Percentiles rank a stretch among this genome's conserved stretches.
Evolutionary conservation across 1,140 invertebrate species (phyloP).

Genomic region (Plectus sambesii): DNA sequence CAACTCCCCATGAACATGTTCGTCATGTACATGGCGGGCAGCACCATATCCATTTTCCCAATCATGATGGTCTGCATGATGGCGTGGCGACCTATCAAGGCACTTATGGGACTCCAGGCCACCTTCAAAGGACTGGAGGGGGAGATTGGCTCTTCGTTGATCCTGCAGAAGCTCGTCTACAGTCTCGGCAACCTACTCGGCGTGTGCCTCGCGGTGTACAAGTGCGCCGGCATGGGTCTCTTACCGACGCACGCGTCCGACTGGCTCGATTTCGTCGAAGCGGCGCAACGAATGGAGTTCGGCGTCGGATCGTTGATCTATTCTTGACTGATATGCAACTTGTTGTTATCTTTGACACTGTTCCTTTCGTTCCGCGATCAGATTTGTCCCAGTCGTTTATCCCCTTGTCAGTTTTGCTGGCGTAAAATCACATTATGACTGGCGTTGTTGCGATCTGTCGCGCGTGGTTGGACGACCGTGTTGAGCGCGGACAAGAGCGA

Average conservation of each 20-base stretch:
- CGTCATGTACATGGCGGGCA: conserved; percentile 99
- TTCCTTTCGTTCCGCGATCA: too few relatives aligned
- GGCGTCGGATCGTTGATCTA: too few relatives aligned
- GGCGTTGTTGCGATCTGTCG: too few relatives aligned
- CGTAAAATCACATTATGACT: too few relatives aligned
- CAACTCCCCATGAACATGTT: conserved; percentile 95
- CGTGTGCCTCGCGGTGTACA: conserved; percentile 83
- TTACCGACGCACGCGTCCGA: conserved; percentile 93
- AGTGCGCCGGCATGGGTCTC: conserved; percentile 96
- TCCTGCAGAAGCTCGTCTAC: conserved; percentile 79
- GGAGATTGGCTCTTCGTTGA: conserved; percentile 12
- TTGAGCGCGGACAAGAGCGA: too few relatives aligned
- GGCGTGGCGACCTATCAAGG: conserved; percentile 84
- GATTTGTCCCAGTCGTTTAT: too few relatives aligned
- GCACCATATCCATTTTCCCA: conserved; percentile 96
- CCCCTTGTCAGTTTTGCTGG: too few relatives aligned
- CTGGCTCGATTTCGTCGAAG: conserved; percentile 94
- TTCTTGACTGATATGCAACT: too few relatives aligned
- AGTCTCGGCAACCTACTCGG: conserved; percentile 86
- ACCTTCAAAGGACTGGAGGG: conserved; percentile 47
- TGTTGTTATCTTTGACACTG: too few relatives aligned
- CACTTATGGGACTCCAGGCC: conserved; percentile 73
- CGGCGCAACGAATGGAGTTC: conserved; percentile 53
- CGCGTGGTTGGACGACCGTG: too few relatives aligned
- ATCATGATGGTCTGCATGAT: conserved; percentile 99